Evolutionary conservation across 1,140 invertebrate species (phyloP).

Genomic region (Saccostrea echinata): DNA sequence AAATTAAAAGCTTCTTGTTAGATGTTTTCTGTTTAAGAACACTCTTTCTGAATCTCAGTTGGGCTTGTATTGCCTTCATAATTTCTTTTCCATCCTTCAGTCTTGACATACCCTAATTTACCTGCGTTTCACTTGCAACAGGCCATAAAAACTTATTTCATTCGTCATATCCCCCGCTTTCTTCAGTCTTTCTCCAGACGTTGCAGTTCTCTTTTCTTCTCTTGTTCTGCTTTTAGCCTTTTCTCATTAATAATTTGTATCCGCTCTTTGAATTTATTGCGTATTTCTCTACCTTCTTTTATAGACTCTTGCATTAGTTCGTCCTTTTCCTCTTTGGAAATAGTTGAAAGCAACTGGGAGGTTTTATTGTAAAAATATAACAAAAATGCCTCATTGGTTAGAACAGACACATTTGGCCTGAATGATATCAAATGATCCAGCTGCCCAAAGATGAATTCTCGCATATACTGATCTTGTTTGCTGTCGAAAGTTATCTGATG

Average conservation of each 20-base stretch:
- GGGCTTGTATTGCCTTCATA: background rate
- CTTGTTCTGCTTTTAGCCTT: slow-evolving; percentile 37
- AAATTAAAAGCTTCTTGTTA: no score
- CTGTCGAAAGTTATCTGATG: background rate
- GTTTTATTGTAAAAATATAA: slow-evolving; percentile 56
- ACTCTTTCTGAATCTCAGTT: no score
- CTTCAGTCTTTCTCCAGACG: slow-evolving; percentile 23
- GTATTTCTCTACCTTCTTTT: slow-evolving; percentile 48
- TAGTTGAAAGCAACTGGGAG: slow-evolving; percentile 46
- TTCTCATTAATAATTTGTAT: slow-evolving; percentile 46
- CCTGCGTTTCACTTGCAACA: slow-evolving; percentile 53
- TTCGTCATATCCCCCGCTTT: slow-evolving; percentile 42
- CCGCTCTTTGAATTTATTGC: slow-evolving; percentile 52
- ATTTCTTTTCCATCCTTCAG: background rate
- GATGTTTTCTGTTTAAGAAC: no score
- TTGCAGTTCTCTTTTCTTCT: slow-evolving; percentile 47
- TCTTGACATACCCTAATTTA: slow-evolving; percentile 42
- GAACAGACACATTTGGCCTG: background rate
- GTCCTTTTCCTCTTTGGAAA: slow-evolving; percentile 13
- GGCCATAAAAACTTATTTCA: slow-evolving; percentile 53
- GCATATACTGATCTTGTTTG: background rate
- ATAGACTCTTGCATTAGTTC: background rate
- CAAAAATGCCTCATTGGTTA: slow-evolving; percentile 8
- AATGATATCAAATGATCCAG: background rate
- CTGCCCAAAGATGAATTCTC: background rate